Conservation (phyloP, 2,797 vertebrate genomes). For the Acrossocheilus wenchowensis region DNA sequence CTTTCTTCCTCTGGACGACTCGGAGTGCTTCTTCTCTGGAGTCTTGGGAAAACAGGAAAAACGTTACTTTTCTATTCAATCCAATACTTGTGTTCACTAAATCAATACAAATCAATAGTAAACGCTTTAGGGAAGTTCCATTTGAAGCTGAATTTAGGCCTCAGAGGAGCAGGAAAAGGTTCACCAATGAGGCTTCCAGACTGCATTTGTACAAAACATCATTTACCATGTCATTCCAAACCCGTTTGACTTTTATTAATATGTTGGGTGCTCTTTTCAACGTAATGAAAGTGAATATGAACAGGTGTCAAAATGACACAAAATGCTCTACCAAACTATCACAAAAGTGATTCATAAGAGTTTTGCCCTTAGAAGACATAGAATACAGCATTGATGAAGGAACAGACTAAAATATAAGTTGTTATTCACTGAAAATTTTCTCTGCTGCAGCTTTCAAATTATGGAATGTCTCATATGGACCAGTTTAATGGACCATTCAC, state of each 20-base stretch:
- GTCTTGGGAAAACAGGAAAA: slow-evolving; percentile 80
- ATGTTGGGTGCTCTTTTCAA: not conserved
- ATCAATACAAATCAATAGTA: slow-evolving; percentile 17
- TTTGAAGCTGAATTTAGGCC: not conserved
- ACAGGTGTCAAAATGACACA: not conserved
- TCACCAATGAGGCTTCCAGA: slow-evolving; percentile 50
- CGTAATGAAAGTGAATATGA: not conserved
- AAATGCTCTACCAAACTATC: not conserved
- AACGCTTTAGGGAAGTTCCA: not conserved
- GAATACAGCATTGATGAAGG: not conserved
- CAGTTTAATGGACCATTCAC: not conserved
- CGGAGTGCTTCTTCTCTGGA: slow-evolving; percentile 97
- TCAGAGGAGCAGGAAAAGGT: not conserved
- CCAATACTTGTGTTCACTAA: not conserved
- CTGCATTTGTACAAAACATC: slow-evolving; percentile 56
- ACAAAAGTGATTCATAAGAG: not conserved
- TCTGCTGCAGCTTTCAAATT: not conserved
- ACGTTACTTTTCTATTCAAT: slow-evolving; percentile 2
- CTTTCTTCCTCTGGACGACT: slow-evolving; percentile 94
- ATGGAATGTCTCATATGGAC: not conserved
- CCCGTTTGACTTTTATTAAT: not conserved
- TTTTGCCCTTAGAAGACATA: not conserved
- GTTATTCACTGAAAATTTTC: not conserved
- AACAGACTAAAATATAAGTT: not conserved
- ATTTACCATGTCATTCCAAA: not conserved